These are phyloP conservation scores for Luidia sarsii DNA, from an alignment of 53 echinoderm and acorn worm species.

Conservation along the genomic window DNA sequence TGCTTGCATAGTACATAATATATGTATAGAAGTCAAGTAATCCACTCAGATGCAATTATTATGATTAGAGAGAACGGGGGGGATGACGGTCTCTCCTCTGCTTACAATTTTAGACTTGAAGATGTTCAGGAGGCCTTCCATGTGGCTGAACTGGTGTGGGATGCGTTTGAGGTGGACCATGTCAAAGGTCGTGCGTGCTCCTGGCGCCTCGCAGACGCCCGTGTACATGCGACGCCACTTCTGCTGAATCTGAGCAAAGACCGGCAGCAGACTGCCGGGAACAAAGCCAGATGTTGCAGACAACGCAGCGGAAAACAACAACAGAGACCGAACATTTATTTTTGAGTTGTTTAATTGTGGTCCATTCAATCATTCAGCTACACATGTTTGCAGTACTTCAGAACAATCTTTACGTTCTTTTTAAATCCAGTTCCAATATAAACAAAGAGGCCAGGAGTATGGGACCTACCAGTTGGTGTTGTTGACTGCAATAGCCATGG, in stretches of 20 bases:
- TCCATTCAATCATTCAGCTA: too few relatives aligned
- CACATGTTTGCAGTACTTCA: too few relatives aligned
- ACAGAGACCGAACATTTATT: background rate
- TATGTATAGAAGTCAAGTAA: too few relatives aligned
- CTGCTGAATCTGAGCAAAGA: slow-evolving; percentile 97
- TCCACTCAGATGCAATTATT: too few relatives aligned
- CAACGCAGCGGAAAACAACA: background rate
- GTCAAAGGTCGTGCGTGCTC: slow-evolving; percentile 92
- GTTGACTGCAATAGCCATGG: slow-evolving; percentile 91
- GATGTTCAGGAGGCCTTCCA: slow-evolving; percentile 86
- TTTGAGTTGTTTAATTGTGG: too few relatives aligned
- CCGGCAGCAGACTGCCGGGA: slow-evolving; percentile 67
- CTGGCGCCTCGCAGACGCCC: slow-evolving; percentile 86
- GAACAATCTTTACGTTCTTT: too few relatives aligned
- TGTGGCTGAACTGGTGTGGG: slow-evolving; percentile 90
- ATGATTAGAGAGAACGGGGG: too few relatives aligned
- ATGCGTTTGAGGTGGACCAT: slow-evolving; percentile 87
- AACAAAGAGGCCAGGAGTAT: too few relatives aligned
- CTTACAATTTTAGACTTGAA: slow-evolving; percentile 99
- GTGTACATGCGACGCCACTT: slow-evolving; percentile 98
- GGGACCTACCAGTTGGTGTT: slow-evolving; percentile 91
- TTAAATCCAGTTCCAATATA: too few relatives aligned
- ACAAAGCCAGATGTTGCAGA: background rate
- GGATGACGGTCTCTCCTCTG: too few relatives aligned
- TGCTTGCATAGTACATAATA: too few relatives aligned